Base-by-base conservation (phyloP, 2,797 vertebrate genomes). In the Arnoldichthys spilopterus region DNA sequence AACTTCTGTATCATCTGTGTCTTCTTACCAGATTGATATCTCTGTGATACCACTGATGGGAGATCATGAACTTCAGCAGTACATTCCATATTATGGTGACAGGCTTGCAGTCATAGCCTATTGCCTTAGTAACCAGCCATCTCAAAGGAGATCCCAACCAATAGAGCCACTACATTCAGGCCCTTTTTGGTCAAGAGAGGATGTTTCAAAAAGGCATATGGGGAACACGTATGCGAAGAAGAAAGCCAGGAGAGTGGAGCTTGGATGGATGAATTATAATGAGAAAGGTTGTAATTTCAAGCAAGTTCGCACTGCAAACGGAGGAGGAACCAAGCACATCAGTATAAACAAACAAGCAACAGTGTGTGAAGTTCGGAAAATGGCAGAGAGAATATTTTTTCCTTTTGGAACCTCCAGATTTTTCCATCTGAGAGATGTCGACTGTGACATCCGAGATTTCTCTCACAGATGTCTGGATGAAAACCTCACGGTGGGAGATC, bases 211-310 rank as follows among this genome's bases (percentile, higher is more conserved):
- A 22, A 72, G 59, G 58, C 58, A 67, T 30, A 64, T 47, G 7
- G 67, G 59, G 28, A 79, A 79, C 32, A 34, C 58, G 1, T 30
- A 72, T 61, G 77, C 77, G 3, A 72, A 77, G 26, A 76, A 62
- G 47, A 80, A 68, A 40, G 47, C 30, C 16, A 79, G 61, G 24
- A 47, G 40, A 72, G 18, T 73, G 45, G 76, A 79, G 56, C 9
- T 83, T n/a, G 73, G 78, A 68, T 80, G 72, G 78, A 83, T 80
- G 72, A 62, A 83, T 63, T 76, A 34, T 24, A 62, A 20, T 34
- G 24, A 74, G 30, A 37, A 54, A 4, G 37, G 69, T 8, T 34
- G 53, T 67, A 15, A 45, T 5, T 80, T 67, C 34, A 77, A 83
- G 34, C 81, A 79, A 49, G 81, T 83, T 64, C 20, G 54, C 49